phyloP scores from a whole-genome alignment of 2,113 vertebrate genomes.

The Myotis davidii region DNA sequence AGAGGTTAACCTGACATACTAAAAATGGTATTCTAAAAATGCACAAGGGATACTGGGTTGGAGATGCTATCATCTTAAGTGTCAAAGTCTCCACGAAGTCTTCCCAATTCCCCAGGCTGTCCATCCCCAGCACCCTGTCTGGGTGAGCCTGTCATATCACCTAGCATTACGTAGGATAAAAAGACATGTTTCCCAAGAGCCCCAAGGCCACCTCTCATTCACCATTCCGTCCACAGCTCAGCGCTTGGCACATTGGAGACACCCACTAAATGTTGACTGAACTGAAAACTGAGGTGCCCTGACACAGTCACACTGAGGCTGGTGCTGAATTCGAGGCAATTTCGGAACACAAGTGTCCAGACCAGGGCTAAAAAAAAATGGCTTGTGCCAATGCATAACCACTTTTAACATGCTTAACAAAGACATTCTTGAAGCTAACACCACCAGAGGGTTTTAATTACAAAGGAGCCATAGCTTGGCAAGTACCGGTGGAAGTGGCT shows the following conservation, averaged over 20 bases:
- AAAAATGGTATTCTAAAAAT: background rate
- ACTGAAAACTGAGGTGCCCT: background rate
- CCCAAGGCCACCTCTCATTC: background rate
- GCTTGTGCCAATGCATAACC: slow-evolving; percentile 13
- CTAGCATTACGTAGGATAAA: background rate
- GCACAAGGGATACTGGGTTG: background rate
- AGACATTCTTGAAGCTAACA: slow-evolving; percentile 14
- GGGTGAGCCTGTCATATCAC: background rate
- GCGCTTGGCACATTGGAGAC: background rate
- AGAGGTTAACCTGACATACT: background rate
- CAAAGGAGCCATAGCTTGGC: slow-evolving; percentile 24
- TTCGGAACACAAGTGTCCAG: slow-evolving; percentile 25
- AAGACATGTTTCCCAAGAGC: background rate
- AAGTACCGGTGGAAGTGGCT: background rate
- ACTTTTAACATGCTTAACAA: background rate
- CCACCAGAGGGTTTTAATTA: slow-evolving; percentile 49
- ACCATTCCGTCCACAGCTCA: background rate
- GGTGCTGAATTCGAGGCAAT: background rate
- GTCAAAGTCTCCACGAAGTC: background rate
- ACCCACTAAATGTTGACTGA: background rate
- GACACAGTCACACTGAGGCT: background rate
- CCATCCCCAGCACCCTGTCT: background rate
- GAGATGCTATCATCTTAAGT: background rate
- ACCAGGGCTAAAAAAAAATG: slow-evolving; percentile 20
- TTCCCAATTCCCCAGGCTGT: background rate